Evolutionary conservation across 1,140 invertebrate species (phyloP).

Genomic region (Monomorium pharaonis): DNA sequence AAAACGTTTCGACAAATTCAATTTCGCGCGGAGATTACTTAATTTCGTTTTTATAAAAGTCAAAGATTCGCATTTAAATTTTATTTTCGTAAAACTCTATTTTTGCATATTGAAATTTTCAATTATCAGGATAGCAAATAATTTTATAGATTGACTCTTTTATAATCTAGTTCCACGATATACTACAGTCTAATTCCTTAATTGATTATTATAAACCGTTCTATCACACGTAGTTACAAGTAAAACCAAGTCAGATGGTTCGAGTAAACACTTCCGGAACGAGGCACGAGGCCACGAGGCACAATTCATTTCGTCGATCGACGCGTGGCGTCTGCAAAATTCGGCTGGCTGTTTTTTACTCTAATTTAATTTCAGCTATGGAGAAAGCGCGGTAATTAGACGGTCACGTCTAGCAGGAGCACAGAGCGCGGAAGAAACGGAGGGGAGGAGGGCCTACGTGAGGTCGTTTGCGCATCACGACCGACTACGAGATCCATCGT

Average conservation of each 20-base stretch:
- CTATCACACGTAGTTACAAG: neutral
- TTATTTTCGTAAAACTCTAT: neutral
- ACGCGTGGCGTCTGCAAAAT: neutral
- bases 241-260: neutral
- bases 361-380: conserved; percentile 47
- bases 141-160: neutral
- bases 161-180: neutral
- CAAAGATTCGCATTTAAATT: neutral
- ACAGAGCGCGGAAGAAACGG: neutral
- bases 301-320: conserved; percentile 18
- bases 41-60: neutral
- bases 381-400: conserved; percentile 51
- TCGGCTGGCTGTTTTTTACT: conserved; percentile 4
- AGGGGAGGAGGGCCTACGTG: neutral
- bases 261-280: neutral
- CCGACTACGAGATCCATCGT: conserved; percentile 75
- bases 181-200: neutral
- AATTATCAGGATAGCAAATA: neutral
- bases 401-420: neutral
- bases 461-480: conserved; percentile 76
- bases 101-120: neutral
- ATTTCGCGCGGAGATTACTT: neutral
- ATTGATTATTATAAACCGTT: neutral
- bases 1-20: neutral
- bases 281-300: neutral